Base-by-base conservation (phyloP, 2,888 invertebrate genomes). In the Cenopis cana region DNA sequence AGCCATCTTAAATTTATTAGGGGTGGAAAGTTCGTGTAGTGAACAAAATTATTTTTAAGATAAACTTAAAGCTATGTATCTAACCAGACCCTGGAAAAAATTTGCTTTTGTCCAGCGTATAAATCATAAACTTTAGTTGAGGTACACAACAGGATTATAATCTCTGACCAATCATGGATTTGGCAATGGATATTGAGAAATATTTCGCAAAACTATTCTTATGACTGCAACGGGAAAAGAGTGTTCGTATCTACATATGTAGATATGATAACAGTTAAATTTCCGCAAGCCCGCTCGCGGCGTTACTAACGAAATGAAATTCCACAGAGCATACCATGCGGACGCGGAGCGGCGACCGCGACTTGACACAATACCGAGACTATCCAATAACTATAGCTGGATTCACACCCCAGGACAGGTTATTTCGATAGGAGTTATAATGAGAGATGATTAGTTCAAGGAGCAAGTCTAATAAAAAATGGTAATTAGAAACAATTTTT, bases 271-370 rank as follows among this genome's bases (percentile, higher is more conserved):
- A 59, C 52, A 60, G 65, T 65, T 54, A 70, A 70, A 70, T 70
- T 59, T 89, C 86, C 85, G 83, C 86, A 85, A 83, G 83, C 85
- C 84, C 77, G 78, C 78, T 76, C 76, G 77, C 79, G 75, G 80
- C 80, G 82, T 79, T 84, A 82, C 86, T 90, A 90, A 88, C 90
- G 87, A 93, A 92, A 93, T 93, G 88, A 92, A 93, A 93, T 93
- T 93, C 92, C 90, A 74, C 75, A 76, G 79, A 80, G 59, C 85
- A 89, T 90, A 85, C 89, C 88, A 76, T 79, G 79, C 78, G 75
- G 77, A 79, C 80, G 77, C 79, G 80, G 78, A 83, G 82, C 69
- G 70, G 62, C 75, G 62, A 41, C 69, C 69, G 74, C 73, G 78
- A 74, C 75, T 72, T 77, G 76, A 77, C 76, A 81, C 78, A 83